A percentile compares a stretch with the other conserved stretches of the same genome.
Evolutionary conservation across 2,113 vertebrate species (phyloP).

Genomic region (Siniperca knerii): DNA sequence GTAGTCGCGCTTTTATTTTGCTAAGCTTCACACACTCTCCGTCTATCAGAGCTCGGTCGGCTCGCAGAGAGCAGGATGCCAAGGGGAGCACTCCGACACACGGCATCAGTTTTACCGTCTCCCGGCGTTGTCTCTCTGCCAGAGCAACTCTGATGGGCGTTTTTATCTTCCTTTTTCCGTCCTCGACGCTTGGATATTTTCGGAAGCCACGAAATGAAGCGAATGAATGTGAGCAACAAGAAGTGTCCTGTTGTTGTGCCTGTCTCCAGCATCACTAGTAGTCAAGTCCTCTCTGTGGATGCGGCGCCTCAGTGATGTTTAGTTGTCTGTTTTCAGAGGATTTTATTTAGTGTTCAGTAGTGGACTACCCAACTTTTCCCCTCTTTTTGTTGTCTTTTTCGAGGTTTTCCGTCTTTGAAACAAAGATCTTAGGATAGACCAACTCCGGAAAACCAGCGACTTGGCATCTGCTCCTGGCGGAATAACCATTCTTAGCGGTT

Average conservation of each 20-base stretch:
- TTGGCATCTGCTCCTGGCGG: constrained; percentile 66
- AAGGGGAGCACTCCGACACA: constrained; percentile 66
- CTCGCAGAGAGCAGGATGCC: constrained; percentile 76
- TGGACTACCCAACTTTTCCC: constrained; percentile 75
- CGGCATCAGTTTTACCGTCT: constrained; percentile 67
- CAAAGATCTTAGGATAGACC: constrained; percentile 75
- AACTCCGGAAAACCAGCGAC: constrained; percentile 78
- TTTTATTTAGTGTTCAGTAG: constrained; percentile 55
- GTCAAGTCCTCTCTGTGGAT: constrained; percentile 70
- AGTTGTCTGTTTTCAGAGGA: constrained; percentile 61
- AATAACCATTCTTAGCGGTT: constrained; percentile 78
- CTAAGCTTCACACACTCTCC: constrained; percentile 2
- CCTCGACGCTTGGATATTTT: constrained; percentile 78
- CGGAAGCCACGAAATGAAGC: constrained; percentile 81
- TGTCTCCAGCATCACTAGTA: constrained; percentile 70
- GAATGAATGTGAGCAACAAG: constrained; percentile 86
- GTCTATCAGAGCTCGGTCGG: constrained; percentile 61
- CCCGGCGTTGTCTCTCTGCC: constrained; percentile 69
- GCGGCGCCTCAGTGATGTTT: constrained; percentile 59
- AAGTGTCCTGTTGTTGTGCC: constrained; percentile 75
- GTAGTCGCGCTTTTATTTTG: neutral
- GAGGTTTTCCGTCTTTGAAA: constrained; percentile 74
- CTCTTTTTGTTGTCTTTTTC: constrained; percentile 55
- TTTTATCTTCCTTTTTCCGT: constrained; percentile 60
- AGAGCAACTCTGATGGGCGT: constrained; percentile 79